Conservation (phyloP, 2,797 vertebrate genomes). For the Apogon hyalosoma region DNA sequence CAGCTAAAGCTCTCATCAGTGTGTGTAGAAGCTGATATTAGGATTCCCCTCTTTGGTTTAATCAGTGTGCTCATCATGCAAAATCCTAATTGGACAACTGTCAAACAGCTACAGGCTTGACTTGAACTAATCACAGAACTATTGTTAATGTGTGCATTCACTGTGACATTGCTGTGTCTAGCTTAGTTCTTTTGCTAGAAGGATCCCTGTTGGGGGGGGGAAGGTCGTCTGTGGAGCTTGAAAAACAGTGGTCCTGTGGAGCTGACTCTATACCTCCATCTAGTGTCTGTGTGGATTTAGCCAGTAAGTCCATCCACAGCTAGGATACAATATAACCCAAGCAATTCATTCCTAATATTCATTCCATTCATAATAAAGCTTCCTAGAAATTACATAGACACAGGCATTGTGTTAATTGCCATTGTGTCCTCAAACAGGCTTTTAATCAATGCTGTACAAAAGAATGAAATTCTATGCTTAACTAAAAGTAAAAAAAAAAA, state of each 20-base stretch:
- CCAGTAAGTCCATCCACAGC: not conserved
- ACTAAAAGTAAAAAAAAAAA: too few relatives aligned
- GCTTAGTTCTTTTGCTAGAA: conserved; percentile 40
- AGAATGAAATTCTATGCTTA: not conserved
- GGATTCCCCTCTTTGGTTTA: conserved; percentile 45
- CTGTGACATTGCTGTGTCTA: conserved; percentile 31
- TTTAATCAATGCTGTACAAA: not conserved
- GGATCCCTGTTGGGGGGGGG: conserved; percentile 25
- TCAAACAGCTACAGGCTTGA: conserved; percentile 50
- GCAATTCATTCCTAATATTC: not conserved
- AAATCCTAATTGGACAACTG: conserved; percentile 65
- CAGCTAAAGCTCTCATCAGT: conserved; percentile 38
- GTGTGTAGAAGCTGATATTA: conserved; percentile 47
- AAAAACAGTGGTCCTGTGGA: not conserved
- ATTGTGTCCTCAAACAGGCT: not conserved
- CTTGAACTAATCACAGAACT: conserved; percentile 43
- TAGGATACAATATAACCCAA: not conserved
- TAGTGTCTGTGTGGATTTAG: conserved; percentile 52
- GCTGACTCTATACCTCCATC: conserved; percentile 63
- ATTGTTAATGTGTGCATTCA: conserved; percentile 49
- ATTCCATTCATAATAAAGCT: not conserved
- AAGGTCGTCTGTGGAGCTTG: conserved; percentile 13
- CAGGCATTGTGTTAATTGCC: not conserved
- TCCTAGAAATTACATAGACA: not conserved
- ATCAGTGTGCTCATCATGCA: conserved; percentile 54